Base-by-base conservation (phyloP, 1,140 invertebrate genomes). In the Reticulitermes speratus region DNA sequence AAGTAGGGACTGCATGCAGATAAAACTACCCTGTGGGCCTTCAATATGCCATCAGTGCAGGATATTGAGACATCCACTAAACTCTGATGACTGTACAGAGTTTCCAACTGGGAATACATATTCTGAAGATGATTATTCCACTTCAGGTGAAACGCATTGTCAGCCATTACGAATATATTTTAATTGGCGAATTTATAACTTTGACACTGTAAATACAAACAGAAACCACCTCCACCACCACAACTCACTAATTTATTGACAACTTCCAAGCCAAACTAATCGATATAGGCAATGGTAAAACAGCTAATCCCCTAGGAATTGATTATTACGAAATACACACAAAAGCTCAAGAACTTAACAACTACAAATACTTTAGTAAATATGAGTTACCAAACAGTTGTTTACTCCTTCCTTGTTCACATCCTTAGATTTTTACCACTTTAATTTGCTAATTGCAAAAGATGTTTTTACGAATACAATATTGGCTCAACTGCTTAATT, bases 1-100 rank as follows among this genome's bases (percentile, higher is more conserved):
- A 96, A 96, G 89, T 96, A 96, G 44, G 95, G 94, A 89, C 95
- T 95, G 90, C 95, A 95, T 25, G 95, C 95, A 45, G 95, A 95
- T 85, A 96, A 90, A 83, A 96, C 44, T 48, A 86, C 30, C 25
- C 94, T 94, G 89, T 96, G 95, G 38, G 95, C 95, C 88, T 94
- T 93, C 86, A 96, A 90, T 88, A 90, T 91, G 69, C 93, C 93
- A 93, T 95, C 88, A 93, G 94, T 89, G 94, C 95, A 87, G 93
- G 94, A 87, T 55, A 91, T 86, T 30, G 91, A 91, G 23, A 91
- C 90, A 87, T 91, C 91, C 21, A 91, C 90, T 86, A 96, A 92
- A 87, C 93, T 92, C 87, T 95, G 94, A 88, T 94, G 94, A 88
- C 93, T 94, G 89, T 95, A 94, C 86, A 96, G 92, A 69, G 93